phyloP scores from a whole-genome alignment of 2,797 vertebrate species.

The Cyclura pinguis region DNA sequence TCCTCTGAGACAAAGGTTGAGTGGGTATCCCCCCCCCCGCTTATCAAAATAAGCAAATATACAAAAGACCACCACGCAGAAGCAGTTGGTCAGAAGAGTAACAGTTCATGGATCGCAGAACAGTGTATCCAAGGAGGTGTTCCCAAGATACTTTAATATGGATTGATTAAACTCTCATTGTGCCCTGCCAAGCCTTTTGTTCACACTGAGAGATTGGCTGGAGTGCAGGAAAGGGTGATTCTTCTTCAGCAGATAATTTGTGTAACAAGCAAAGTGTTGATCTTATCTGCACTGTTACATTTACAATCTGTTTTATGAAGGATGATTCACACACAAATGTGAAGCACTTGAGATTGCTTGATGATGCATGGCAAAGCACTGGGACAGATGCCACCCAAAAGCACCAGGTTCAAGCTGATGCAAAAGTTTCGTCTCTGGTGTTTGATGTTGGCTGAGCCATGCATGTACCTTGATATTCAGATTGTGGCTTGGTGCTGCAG shows the following conservation, averaged over 20 bases:
- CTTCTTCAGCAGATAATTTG: not conserved
- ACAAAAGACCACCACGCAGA: not conserved
- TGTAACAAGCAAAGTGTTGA: slow-evolving; percentile 12
- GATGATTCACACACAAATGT: not conserved
- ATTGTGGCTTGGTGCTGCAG: not conserved
- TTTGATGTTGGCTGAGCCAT: not conserved
- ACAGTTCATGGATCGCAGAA: slow-evolving; percentile 22
- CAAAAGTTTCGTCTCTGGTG: not conserved
- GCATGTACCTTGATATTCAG: not conserved
- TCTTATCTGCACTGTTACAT: not conserved
- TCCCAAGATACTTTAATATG: slow-evolving; percentile 19
- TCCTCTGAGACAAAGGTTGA: not conserved
- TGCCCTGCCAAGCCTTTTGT: slow-evolving; percentile 18
- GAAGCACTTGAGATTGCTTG: not conserved
- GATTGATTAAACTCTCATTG: slow-evolving; percentile 15
- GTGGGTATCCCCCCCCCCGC: not conserved
- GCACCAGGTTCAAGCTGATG: too few relatives aligned
- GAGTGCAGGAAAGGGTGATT: not conserved
- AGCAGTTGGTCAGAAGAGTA: slow-evolving; percentile 12
- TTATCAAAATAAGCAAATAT: not conserved
- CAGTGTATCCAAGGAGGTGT: slow-evolving; percentile 3
- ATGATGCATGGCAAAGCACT: not conserved
- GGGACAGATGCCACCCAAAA: not conserved
- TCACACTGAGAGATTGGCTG: not conserved
- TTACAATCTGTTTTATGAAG: not conserved